Base-by-base conservation (phyloP, 2,888 invertebrate genomes). In the Leucania comma region DNA sequence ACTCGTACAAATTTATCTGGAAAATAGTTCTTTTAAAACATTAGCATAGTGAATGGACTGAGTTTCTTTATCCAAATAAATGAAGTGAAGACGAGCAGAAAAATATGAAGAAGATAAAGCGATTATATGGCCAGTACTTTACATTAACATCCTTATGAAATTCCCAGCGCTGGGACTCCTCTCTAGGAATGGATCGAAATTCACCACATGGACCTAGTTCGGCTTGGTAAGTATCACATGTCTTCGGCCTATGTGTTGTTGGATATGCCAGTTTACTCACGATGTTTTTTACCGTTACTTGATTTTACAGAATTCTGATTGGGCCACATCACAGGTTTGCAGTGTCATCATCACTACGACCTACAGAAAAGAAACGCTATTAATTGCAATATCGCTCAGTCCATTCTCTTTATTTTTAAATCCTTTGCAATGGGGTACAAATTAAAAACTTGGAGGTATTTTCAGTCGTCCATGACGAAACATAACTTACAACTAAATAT, bases 401-500 rank as follows among this genome's bases (percentile, higher is more conserved):
- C 32, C n/a, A 56, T 56, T 56, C 35, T 57, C 35, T 14, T 14
- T 22, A 14, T 14, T 51, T 53, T 48, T 42, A 58, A 24, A 42
- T 9, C 9, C 0, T 42, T 58, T 54, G 8, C 20, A 46, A 8
- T 26, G 10, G n/a, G 10, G 24, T 32, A 8, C 14, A 54, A 14
- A 60, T 59, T 54, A 63, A 62, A 54, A 70, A 38, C 20, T 10
- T 10, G 9, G 14, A 42, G n/a, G 10, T 77, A 58, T 46, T 75
- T 58, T 29, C 53, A 26, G 24, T 68, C 20, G 38, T 54, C n/a
- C 59, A 29, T 73, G 59, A 22, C 26, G 5, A 73, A 59, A 68
- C 14, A 59, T 76, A 76, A 68, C 53, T 54, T 58, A 48, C 12
- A 66, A 46, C 26, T 58, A 42, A 42, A 20, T 42, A 48, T 48